Evolutionary conservation across 2,888 invertebrate species (phyloP), one percentile per base, ranked within the genome.

Genomic region (Catocala fraxini): DNA sequence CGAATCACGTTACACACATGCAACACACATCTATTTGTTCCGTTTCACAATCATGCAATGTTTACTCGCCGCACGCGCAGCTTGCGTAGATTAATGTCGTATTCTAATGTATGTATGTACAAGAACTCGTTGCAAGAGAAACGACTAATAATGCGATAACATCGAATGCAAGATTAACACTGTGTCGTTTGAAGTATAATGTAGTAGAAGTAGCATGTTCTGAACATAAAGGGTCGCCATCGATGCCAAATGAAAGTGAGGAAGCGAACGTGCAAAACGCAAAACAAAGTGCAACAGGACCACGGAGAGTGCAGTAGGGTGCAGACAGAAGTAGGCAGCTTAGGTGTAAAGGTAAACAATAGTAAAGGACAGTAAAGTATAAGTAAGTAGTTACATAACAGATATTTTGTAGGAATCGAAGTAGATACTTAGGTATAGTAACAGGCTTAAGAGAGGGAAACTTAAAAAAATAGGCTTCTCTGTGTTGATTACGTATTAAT

Each of bases 11-110:
- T 79, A 93, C 91, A 93, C 93, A 93, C 93, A 93, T 93, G 92
- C 93, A 93, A 93, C 93, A 94, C 94, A 93, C 92, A 91, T 89
- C 92, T 93, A 92, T 87, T 82, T 86, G 78, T 84, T 87, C 83
- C 85, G 85, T 82, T 87, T 86, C 85, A 93, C 93, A 93, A 89
- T 91, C 94, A 94, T 94, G 94, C 94, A 93, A 86, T 87, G 84
- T 81, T 77, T 79, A 81, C 80, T 82, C 78, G 82, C 80, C 83
- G 82, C 84, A 79, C 73, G 81, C 81, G 83, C 84, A 79, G 69
- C 71, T 69, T 74, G 72, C 80, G 67, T 75, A 76, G 65, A 69
- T 71, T 70, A 75, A 73, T 74, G 75, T 77, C 77, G 83, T 80
- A 83, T 71, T 80, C 79, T 85, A 86, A 81, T 82, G 71, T 73